These are phyloP conservation scores for Sycophila sp. DNA, from an alignment of 1,140 invertebrate genomes.

Conservation along the genomic window DNA sequence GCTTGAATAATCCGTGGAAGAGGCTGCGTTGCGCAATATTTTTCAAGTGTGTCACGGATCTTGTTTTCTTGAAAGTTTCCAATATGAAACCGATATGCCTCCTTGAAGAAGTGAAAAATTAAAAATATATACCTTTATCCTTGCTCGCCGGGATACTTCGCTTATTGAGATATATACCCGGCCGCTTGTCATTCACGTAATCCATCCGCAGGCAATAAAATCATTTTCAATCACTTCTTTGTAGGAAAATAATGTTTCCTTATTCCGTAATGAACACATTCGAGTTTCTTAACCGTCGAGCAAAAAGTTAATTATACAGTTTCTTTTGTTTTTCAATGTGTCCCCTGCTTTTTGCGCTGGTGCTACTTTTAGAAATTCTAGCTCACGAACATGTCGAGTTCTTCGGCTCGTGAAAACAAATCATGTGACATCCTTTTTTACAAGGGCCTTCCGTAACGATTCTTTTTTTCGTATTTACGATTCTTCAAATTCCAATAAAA, in stretches of 20 bases:
- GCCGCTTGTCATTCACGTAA: conserved; percentile 8
- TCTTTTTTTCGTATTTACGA: not conserved
- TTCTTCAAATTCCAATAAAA: not conserved
- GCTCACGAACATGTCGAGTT: not conserved
- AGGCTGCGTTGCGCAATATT: conserved; percentile 40
- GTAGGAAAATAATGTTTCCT: conserved; percentile 12
- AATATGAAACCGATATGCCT: conserved; percentile 28
- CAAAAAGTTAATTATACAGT: conserved; percentile 23
- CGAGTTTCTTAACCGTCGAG: conserved; percentile 2
- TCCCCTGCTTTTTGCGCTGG: not conserved
- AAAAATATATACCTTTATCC: conserved; percentile 6
- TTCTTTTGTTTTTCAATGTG: conserved; percentile 26
- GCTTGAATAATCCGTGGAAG: conserved; percentile 25
- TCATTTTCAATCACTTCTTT: conserved; percentile 17
- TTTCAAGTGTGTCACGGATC: conserved; percentile 48
- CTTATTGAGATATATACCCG: not conserved
- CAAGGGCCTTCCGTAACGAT: not conserved
- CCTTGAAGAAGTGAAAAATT: conserved; percentile 34
- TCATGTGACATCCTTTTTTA: conserved; percentile 14
- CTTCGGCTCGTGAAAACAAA: not conserved
- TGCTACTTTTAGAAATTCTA: conserved; percentile 22
- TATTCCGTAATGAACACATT: not conserved
- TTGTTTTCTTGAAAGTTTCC: conserved; percentile 43
- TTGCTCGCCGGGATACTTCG: not conserved
- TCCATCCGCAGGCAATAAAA: conserved; percentile 26